These are phyloP conservation scores for Dallia pectoralis DNA, from an alignment of 2,797 vertebrate species.

Conservation along the genomic window DNA sequence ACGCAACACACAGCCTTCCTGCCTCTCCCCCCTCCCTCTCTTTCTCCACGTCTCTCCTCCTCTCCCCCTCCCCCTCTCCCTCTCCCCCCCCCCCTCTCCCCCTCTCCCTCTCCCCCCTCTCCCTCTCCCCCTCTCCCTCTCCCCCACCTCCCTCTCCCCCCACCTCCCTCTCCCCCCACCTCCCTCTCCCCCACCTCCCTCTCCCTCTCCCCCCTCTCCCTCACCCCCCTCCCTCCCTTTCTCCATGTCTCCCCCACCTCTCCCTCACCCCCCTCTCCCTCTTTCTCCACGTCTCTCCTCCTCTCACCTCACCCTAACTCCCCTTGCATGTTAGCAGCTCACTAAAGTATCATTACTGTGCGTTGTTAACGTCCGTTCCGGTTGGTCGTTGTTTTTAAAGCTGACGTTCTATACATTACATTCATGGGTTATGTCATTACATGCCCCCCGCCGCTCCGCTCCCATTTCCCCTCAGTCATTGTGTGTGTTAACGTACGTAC, in stretches of 20 bases:
- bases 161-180: neutral
- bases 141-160: neutral
- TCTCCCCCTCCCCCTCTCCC: too few species aligned
- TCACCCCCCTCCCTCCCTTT: neutral
- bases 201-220: too few species aligned
- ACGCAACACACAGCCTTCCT: neutral
- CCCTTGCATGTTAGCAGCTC: neutral
- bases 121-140: neutral
- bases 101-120: neutral
- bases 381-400: constrained; percentile 3
- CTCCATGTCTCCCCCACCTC: constrained; percentile 1
- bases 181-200: neutral
- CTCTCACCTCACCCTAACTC: neutral
- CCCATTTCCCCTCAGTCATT: neutral
- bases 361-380: constrained; percentile 10
- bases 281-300: neutral
- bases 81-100: neutral
- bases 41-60: too few species aligned
- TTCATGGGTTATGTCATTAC: too few species aligned
- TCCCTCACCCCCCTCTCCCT: neutral
- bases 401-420: constrained; percentile 1
- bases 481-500: neutral
- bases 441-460: neutral
- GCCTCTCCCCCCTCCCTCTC: neutral
- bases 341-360: constrained; percentile 1